Evolutionary conservation across 2,797 vertebrate genomes (phyloP), one percentile per base, ranked within the genome.

Genomic region (Rhyacichthys aspro): DNA sequence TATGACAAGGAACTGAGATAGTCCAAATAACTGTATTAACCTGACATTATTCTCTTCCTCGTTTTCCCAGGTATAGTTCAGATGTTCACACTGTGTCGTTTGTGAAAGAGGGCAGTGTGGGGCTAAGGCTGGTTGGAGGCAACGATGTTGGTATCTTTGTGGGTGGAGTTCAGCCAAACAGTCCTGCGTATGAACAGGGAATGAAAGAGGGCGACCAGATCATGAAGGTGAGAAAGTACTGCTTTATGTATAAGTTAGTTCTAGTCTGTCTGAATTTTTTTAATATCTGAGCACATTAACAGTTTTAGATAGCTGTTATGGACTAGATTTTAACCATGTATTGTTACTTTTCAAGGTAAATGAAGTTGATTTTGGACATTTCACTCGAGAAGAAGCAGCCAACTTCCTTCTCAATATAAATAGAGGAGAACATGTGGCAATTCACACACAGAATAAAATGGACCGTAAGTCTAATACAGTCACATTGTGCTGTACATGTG

Each of bases 101-200:
- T 7, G 34, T 87, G 67, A 99, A 99, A 76, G 95, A 93, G 46
- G 83, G 84, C 55, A 98, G 86, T 0, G 76, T 97, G 0, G 97
- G 98, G 12, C 87, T 99, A 59, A 93, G 93, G 52, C 93, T 99
- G 23, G 94, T 98, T 0, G 98, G 98, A 0, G 98, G 98, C 23
- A 99, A 99, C 0, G 94, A 99, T 0, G 93, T 97, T 0, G 98
- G 98, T 36, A 98, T 99, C 87, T 99, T 99, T 3, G 95, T 99
- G 8, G 94, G 96, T 0, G 91, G 94, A 0, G 94, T 99, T 70
- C 97, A 98, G 74, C 93, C 93, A 0, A 95, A 94, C 66, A 98
- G 97, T 82, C 93, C 94, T 0, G 96, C 97, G 0, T 93, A 93
- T 0, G 72, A 62, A 7, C 89, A 96, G 78, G 96, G 95, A 0